Evolutionary conservation across 2,888 invertebrate genomes (phyloP), one percentile per base, ranked within the genome.

Genomic region (Linhomoeus sp.): DNA sequence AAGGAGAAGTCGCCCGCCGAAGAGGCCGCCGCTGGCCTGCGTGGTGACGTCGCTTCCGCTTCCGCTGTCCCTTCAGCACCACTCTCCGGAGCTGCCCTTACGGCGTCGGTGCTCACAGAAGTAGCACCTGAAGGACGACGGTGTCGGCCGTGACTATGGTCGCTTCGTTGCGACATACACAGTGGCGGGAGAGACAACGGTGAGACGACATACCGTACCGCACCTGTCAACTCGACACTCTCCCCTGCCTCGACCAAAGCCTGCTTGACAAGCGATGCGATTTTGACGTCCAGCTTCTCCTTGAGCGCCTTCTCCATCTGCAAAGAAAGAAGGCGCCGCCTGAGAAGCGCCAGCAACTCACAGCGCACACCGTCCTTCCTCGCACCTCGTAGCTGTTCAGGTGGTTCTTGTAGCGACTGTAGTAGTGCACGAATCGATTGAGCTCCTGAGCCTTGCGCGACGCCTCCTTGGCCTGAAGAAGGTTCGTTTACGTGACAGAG

Each of bases 341-440:
- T 33, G 43, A 43, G 46, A 51, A 48, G 23, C 39, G 29, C 42
- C 14, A 38, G 41, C 25, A n/a, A n/a, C n/a, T n/a, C n/a, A n/a
- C n/a, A n/a, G n/a, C n/a, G n/a, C n/a, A n/a, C n/a, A n/a, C n/a
- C n/a, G n/a, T n/a, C n/a, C n/a, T n/a, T n/a, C n/a, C 24, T 42
- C 41, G 44, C 49, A 70, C 69, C 62, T 67, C 67, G 52, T 73
- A 73, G 55, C 75, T 76, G 59, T 76, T 75, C 58, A 77, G 75
- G 60, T 77, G 77, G 55, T 76, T 76, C 53, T 73, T 71, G 59
- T 74, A 77, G 36, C 76, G 65, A 2, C 75, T 74, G 59, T 77
- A 77, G 60, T 75, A 77, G 58, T 77, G 76, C 14, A 77, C 68
- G 65, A 77, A 77, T 49, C 75, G 67, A 50, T 75, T 76, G 58